phyloP scores from a whole-genome alignment of 1,140 invertebrate genomes.

The Rhyacophila brunnea region DNA sequence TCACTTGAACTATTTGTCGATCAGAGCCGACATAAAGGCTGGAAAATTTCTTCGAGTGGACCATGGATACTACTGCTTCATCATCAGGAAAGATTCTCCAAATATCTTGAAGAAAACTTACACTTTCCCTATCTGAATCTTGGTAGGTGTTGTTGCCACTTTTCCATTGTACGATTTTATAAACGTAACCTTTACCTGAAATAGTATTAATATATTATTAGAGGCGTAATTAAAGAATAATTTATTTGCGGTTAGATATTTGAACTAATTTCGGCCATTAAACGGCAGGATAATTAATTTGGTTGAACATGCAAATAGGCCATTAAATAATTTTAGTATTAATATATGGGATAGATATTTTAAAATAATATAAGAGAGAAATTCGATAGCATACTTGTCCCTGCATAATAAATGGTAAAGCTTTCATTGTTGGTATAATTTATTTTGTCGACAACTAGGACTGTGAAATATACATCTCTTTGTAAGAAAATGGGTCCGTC shows the following conservation, averaged over 20 bases:
- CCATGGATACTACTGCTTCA: conserved; percentile 8
- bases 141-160: too few species aligned
- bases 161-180: conserved; percentile 26
- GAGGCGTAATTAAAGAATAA: too few species aligned
- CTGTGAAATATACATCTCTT: conserved; percentile 23
- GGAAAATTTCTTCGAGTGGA: conserved; percentile 5
- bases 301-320: too few species aligned
- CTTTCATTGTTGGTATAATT: conserved; percentile 4
- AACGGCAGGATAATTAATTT: too few species aligned
- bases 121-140: not conserved
- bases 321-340: too few species aligned
- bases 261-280: too few species aligned
- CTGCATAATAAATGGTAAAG: conserved; percentile 27
- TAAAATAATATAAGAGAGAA: too few species aligned
- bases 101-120: conserved; percentile 23
- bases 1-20: conserved; percentile 15
- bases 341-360: too few species aligned
- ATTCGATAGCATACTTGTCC: conserved; percentile 28
- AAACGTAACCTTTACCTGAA: conserved; percentile 22
- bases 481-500: conserved; percentile 22
- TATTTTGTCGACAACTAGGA: conserved; percentile 23
- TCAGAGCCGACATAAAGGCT: conserved; percentile 21
- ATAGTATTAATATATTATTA: too few species aligned
- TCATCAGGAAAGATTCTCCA: conserved; percentile 15
- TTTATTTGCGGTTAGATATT: too few species aligned